phyloP scores from a whole-genome alignment of 1,140 invertebrate species.

The Trachymyrmex cornetzi region DNA sequence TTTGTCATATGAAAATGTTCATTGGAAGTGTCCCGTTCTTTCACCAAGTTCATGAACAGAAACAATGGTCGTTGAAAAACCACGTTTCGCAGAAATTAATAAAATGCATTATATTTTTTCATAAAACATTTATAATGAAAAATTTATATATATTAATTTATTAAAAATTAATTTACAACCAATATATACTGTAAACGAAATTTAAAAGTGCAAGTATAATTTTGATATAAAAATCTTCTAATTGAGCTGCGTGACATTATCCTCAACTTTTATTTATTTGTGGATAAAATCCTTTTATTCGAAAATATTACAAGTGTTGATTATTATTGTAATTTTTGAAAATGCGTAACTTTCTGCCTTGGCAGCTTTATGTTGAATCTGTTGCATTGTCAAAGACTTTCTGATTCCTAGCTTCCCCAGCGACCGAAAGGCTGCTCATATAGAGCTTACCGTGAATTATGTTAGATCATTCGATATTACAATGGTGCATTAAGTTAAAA shows the following conservation, averaged over 20 bases:
- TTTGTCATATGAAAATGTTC: conserved; percentile 56
- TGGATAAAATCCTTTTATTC: neutral
- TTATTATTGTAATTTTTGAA: neutral
- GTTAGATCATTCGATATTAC: conserved; percentile 46
- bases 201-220: neutral
- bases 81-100: conserved; percentile 31
- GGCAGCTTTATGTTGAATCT: neutral
- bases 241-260: neutral
- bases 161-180: too few relatives aligned
- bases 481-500: conserved; percentile 38
- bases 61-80: conserved; percentile 9
- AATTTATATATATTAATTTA: neutral
- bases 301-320: neutral
- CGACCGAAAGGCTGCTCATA: neutral
- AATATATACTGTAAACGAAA: neutral
- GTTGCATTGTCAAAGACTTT: neutral
- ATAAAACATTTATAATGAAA: conserved; percentile 2
- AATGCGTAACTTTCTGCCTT: neutral
- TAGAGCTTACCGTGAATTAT: conserved; percentile 4
- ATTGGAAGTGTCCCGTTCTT: conserved; percentile 36
- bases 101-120: conserved; percentile 8
- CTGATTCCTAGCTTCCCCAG: conserved; percentile 7
- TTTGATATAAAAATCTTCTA: neutral
- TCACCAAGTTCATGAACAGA: conserved; percentile 27
- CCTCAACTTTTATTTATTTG: neutral